Conservation (phyloP, 1,140 invertebrate genomes). For the Agrilus planipennis region DNA sequence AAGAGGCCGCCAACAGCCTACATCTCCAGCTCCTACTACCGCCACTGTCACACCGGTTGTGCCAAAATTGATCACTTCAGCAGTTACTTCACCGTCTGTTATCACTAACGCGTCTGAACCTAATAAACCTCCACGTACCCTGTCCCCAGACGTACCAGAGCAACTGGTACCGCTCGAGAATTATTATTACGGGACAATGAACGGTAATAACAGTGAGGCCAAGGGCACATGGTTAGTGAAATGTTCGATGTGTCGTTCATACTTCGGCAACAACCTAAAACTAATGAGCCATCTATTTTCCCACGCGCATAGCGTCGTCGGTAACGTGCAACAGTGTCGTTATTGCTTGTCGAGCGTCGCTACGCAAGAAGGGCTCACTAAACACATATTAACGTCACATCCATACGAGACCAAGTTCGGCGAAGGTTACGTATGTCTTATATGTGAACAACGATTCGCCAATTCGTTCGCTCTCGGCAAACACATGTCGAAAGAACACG, state of each 20-base stretch:
- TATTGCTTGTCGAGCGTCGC: conserved; percentile 44
- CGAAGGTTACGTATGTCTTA: conserved; percentile 45
- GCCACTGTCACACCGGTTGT: conserved; percentile 6
- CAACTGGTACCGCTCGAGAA: conserved; percentile 38
- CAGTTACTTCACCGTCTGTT: too few species aligned
- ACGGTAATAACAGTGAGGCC: background rate
- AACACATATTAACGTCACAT: conserved; percentile 44
- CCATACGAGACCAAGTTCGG: conserved; percentile 45
- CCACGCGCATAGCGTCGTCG: conserved; percentile 43
- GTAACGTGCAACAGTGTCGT: conserved; percentile 36
- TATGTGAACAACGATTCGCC: conserved; percentile 53
- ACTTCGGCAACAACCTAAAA: conserved; percentile 45
- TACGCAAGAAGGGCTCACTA: conserved; percentile 35
- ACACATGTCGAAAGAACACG: conserved; percentile 65
- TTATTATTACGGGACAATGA: conserved; percentile 47
- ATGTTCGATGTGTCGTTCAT: conserved; percentile 18
- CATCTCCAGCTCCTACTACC: too few species aligned
- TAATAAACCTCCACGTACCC: conserved; percentile 27
- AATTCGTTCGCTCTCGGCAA: conserved; percentile 50
- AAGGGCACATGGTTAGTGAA: conserved; percentile 23
- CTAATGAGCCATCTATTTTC: conserved; percentile 57
- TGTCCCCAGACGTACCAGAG: conserved; percentile 23
- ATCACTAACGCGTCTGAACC: too few species aligned
- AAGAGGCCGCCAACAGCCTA: too few species aligned
- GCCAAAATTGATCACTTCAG: too few species aligned